Conservation (phyloP, 2,113 vertebrate species). For the Ammodramus savannarum region DNA sequence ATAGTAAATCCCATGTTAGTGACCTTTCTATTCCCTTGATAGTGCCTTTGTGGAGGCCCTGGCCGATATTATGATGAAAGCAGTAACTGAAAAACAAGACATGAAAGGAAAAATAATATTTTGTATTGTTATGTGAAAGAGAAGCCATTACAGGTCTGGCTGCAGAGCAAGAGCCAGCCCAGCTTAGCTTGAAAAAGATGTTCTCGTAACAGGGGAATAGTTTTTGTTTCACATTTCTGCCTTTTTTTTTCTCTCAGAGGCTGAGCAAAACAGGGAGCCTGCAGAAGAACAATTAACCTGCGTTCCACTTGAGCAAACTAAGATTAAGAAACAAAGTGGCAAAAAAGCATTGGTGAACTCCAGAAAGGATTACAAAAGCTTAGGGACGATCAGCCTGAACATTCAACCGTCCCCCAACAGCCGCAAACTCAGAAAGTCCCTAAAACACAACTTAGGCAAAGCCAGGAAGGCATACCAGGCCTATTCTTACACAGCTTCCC, state of each 20-base stretch:
- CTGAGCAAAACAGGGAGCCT: background rate
- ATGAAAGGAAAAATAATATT: slow-evolving; percentile 23
- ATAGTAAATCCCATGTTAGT: background rate
- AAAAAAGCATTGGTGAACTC: background rate
- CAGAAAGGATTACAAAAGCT: slow-evolving; percentile 25
- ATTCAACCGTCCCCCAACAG: background rate
- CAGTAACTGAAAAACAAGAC: background rate
- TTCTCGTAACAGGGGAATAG: background rate
- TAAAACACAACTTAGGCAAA: slow-evolving; percentile 6
- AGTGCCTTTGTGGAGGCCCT: background rate
- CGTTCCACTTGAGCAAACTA: slow-evolving; percentile 24
- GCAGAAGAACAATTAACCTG: slow-evolving; percentile 23
- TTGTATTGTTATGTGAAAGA: background rate
- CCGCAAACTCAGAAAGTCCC: slow-evolving; percentile 26
- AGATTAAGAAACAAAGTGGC: slow-evolving; percentile 26
- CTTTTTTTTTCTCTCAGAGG: background rate
- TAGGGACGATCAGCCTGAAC: background rate
- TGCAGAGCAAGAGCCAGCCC: slow-evolving; percentile 8
- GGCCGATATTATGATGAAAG: background rate
- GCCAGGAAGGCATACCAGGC: slow-evolving; percentile 23
- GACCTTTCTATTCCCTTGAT: background rate
- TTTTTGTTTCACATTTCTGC: slow-evolving; percentile 15
- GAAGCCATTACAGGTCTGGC: slow-evolving; percentile 5
- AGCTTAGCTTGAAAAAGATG: background rate
- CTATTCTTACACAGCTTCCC: slow-evolving; percentile 11